These are phyloP conservation scores for Hippocampus barbouri DNA, from an alignment of 2,113 vertebrate species.

Conservation along the genomic window DNA sequence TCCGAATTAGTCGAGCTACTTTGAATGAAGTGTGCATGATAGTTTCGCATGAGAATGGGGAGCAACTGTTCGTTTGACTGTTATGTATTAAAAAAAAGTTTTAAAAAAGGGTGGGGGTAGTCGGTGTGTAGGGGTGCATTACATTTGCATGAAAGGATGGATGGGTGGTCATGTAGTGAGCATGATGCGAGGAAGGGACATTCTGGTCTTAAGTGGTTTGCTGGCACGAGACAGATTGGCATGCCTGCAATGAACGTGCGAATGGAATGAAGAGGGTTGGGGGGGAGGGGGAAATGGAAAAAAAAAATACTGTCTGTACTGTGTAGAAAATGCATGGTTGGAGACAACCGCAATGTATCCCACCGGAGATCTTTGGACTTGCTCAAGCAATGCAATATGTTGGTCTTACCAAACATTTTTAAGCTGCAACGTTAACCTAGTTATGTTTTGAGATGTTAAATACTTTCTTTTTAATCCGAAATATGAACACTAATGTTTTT, in stretches of 20 bases:
- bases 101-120: conserved; percentile 2
- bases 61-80: conserved; percentile 46
- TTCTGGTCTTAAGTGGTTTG: conserved; percentile 5
- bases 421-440: too few species aligned
- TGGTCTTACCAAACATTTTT: not conserved
- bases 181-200: conserved; percentile 32
- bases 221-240: conserved; percentile 48
- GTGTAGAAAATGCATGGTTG: conserved; percentile 3
- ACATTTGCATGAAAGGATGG: conserved; percentile 5
- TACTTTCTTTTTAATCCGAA: too few species aligned
- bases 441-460: too few species aligned
- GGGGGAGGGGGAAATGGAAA: not conserved
- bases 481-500: too few species aligned
- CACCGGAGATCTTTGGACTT: not conserved
- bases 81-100: conserved; percentile 18
- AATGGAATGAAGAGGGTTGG: not conserved
- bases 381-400: not conserved
- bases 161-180: conserved; percentile 17
- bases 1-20: conserved; percentile 30
- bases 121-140: conserved; percentile 24
- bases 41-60: conserved; percentile 61
- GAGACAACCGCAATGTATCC: not conserved
- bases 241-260: conserved; percentile 16
- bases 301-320: not conserved
- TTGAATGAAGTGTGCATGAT: conserved; percentile 56